These are phyloP conservation scores for Arothron firmamentum DNA, from an alignment of 2,113 vertebrate genomes.

Conservation along the genomic window DNA sequence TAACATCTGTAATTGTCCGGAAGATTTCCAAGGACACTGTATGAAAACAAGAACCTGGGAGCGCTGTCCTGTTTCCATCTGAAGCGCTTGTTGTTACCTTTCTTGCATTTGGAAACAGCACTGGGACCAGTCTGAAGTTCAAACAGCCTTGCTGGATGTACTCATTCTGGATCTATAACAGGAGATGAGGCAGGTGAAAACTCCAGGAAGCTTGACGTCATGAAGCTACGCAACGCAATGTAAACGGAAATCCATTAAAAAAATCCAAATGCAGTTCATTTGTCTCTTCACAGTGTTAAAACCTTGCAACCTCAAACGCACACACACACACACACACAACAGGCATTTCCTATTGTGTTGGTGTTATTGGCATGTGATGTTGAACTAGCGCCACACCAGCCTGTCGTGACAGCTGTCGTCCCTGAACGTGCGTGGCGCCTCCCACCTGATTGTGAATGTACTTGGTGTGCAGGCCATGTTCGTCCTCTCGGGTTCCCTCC, in stretches of 20 bases:
- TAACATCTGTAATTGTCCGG: too few species aligned
- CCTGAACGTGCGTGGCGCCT: background rate
- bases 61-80: background rate
- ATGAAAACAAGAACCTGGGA: too few species aligned
- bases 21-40: too few species aligned
- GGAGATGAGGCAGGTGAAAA: conserved; percentile 1
- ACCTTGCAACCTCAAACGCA: too few species aligned
- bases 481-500: conserved; percentile 84
- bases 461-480: conserved; percentile 94
- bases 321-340: too few species aligned
- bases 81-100: conserved; percentile 73
- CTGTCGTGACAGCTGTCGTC: background rate
- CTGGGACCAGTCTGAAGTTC: conserved; percentile 93
- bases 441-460: conserved; percentile 95
- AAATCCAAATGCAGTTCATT: too few species aligned
- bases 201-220: background rate
- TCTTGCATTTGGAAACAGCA: conserved; percentile 87
- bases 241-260: too few species aligned
- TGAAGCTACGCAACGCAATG: background rate
- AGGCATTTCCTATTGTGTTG: too few species aligned
- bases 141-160: conserved; percentile 95
- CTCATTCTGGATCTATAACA: conserved; percentile 88
- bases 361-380: too few species aligned
- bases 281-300: too few species aligned
- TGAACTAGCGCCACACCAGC: too few species aligned